These are phyloP conservation scores for Sebastes diaconus DNA, from an alignment of 2,797 vertebrate genomes.

Conservation along the genomic window DNA sequence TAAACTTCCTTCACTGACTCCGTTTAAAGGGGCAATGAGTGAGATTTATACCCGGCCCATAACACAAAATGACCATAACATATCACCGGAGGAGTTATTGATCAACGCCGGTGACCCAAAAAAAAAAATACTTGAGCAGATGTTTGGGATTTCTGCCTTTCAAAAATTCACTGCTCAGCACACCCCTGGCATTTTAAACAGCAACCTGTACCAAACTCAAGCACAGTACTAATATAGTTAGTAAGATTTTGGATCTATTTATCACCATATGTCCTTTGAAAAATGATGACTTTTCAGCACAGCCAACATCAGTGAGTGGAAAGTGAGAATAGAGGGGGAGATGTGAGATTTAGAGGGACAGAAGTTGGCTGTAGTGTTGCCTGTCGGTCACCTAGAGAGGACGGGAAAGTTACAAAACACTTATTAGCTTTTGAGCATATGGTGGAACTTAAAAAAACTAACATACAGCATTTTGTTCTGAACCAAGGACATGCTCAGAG, in stretches of 20 bases:
- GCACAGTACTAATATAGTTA: background rate
- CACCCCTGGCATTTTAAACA: background rate
- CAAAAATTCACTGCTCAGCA: background rate
- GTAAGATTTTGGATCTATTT: background rate
- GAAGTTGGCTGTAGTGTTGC: background rate
- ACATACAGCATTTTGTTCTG: background rate
- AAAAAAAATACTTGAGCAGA: slow-evolving; percentile 17
- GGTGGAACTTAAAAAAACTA: slow-evolving; percentile 2
- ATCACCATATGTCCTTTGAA: background rate
- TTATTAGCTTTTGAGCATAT: background rate
- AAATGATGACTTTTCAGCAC: background rate
- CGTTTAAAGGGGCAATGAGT: slow-evolving; percentile 47
- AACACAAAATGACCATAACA: slow-evolving; percentile 53
- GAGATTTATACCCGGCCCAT: slow-evolving; percentile 41
- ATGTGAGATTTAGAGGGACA: background rate
- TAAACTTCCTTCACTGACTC: slow-evolving; percentile 44
- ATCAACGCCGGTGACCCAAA: slow-evolving; percentile 41
- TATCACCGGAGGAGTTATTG: slow-evolving; percentile 39
- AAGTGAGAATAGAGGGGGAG: background rate
- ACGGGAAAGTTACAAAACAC: slow-evolving; percentile 4
- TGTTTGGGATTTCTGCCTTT: slow-evolving; percentile 22
- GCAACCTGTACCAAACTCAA: background rate
- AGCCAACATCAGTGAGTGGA: too few relatives aligned
- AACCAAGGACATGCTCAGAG: slow-evolving; percentile 14
- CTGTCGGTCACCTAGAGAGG: background rate